Evolutionary conservation across 1,140 invertebrate species (phyloP).

Genomic region (Atta texana): DNA sequence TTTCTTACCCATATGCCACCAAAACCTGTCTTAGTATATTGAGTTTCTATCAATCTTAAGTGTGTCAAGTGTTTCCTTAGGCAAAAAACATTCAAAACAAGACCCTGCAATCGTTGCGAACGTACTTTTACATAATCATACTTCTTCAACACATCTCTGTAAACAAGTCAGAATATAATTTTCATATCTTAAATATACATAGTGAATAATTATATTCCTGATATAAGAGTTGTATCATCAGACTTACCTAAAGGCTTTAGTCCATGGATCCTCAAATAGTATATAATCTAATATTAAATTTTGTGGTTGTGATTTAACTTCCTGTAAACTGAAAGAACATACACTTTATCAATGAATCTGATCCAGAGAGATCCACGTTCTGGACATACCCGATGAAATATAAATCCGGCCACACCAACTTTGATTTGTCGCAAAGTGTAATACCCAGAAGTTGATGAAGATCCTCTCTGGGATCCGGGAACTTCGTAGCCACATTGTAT

Average conservation of each 20-base stretch:
- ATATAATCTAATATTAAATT: slow-evolving; percentile 92
- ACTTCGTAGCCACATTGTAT: slow-evolving; percentile 94
- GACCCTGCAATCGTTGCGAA: slow-evolving; percentile 92
- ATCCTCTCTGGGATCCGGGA: slow-evolving; percentile 88
- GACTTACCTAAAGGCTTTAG: slow-evolving; percentile 88
- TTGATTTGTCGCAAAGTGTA: slow-evolving; percentile 86
- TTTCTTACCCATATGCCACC: slow-evolving; percentile 93
- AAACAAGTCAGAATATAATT: slow-evolving; percentile 68
- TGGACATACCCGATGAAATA: slow-evolving; percentile 91
- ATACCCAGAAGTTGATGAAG: slow-evolving; percentile 90
- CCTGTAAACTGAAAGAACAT: slow-evolving; percentile 90
- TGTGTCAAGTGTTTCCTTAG: slow-evolving; percentile 92
- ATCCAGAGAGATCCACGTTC: not conserved
- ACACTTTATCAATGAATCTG: not conserved
- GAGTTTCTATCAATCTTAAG: slow-evolving; percentile 93
- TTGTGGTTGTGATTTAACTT: slow-evolving; percentile 95
- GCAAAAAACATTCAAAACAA: slow-evolving; percentile 92
- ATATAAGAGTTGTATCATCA: not conserved
- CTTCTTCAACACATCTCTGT: slow-evolving; percentile 89
- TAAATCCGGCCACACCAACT: slow-evolving; percentile 90
- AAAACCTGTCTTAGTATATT: slow-evolving; percentile 95
- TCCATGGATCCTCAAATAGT: slow-evolving; percentile 95
- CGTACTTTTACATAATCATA: slow-evolving; percentile 93
- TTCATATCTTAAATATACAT: not conserved
- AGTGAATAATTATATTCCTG: not conserved